Evolutionary conservation across 1,140 invertebrate species (phyloP).

Genomic region (Frieseomelitta varia): DNA sequence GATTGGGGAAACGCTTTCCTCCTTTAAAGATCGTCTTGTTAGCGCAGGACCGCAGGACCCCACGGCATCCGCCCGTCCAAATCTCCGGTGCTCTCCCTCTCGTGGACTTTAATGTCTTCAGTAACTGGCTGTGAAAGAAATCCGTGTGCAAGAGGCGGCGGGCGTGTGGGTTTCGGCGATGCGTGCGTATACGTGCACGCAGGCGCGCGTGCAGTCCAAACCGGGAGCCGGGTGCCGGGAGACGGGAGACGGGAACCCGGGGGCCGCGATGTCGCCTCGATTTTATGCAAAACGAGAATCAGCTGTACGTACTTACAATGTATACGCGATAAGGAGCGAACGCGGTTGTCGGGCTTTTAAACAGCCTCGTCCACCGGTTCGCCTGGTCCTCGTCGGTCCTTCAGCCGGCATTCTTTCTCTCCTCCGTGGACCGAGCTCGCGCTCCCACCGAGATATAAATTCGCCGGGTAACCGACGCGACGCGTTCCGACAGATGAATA

Average conservation of each 20-base stretch:
- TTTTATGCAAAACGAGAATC: constrained; percentile 62
- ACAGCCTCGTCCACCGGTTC: constrained; percentile 16
- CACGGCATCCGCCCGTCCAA: constrained; percentile 64
- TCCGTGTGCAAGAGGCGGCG: constrained; percentile 18
- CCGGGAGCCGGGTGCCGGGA: constrained; percentile 8
- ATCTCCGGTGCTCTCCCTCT: constrained; percentile 61
- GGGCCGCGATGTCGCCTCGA: constrained; percentile 28
- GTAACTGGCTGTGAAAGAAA: constrained; percentile 65
- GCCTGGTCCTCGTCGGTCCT: not conserved
- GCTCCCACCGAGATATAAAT: constrained; percentile 7
- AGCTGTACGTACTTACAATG: constrained; percentile 45
- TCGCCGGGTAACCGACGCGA: not conserved
- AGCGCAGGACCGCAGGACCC: constrained; percentile 57
- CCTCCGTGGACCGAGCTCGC: not conserved
- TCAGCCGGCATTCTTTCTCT: constrained; percentile 17
- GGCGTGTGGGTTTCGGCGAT: not conserved
- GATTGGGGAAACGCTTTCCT: constrained; percentile 77
- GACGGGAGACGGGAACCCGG: not conserved
- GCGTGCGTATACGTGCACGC: not conserved
- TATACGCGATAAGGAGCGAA: constrained; percentile 56
- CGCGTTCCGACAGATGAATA: constrained; percentile 1
- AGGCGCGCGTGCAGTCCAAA: constrained; percentile 20
- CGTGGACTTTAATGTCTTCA: constrained; percentile 70
- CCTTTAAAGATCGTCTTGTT: constrained; percentile 75
- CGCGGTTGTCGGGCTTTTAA: constrained; percentile 47